Conservation (phyloP, 2,888 invertebrate species). For the Sussaba pulchella region DNA sequence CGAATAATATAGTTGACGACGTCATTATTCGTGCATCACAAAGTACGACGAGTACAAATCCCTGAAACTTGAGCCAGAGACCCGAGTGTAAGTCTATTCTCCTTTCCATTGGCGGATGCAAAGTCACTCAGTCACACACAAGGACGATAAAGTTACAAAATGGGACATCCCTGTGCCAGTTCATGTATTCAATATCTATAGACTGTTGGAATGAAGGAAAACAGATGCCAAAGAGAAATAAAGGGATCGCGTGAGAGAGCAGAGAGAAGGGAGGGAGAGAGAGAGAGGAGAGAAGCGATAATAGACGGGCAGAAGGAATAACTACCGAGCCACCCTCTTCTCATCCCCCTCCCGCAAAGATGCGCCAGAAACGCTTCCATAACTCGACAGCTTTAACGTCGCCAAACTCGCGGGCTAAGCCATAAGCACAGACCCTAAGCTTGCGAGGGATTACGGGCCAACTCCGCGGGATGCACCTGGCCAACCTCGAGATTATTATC, state of each 20-base stretch:
- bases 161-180: background rate
- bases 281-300: background rate
- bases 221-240: too few species aligned
- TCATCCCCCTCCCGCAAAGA: too few species aligned
- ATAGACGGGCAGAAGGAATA: slow-evolving; percentile 23
- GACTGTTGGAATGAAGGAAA: too few species aligned
- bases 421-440: slow-evolving; percentile 73
- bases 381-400: slow-evolving; percentile 71
- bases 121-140: background rate
- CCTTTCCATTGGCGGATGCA: slow-evolving; percentile 7
- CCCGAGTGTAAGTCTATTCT: slow-evolving; percentile 54
- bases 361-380: slow-evolving; percentile 63
- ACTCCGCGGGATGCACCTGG: slow-evolving; percentile 72
- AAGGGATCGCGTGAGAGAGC: too few species aligned
- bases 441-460: slow-evolving; percentile 73
- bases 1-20: slow-evolving; percentile 53
- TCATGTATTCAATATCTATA: too few species aligned
- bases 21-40: slow-evolving; percentile 63
- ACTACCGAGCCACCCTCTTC: slow-evolving; percentile 50
- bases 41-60: slow-evolving; percentile 56
- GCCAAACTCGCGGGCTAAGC: slow-evolving; percentile 70
- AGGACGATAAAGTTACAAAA: background rate
- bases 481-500: slow-evolving; percentile 71
- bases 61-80: slow-evolving; percentile 28
- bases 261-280: too few species aligned